Evolutionary conservation across 2,113 vertebrate genomes (phyloP).

Genomic region (Gasterosteus aculeatus): DNA sequence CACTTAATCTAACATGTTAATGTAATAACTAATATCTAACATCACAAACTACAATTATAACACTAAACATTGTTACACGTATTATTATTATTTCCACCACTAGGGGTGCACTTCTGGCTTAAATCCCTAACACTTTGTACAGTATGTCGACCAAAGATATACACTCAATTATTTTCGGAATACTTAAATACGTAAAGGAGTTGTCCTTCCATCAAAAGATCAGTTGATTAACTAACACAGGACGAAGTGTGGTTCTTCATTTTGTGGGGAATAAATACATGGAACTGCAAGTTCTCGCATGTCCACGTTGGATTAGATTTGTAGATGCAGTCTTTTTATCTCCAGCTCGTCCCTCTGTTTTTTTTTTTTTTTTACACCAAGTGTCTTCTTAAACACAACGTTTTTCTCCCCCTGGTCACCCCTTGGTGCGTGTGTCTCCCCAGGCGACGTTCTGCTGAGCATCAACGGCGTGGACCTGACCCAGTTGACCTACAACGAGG

Average conservation of each 20-base stretch:
- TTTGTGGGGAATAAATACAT: not conserved
- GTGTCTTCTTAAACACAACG: not conserved
- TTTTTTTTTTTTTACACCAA: too few relatives aligned
- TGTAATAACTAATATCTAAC: too few relatives aligned
- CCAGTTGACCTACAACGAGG: constrained; percentile 88
- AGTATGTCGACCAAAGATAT: not conserved
- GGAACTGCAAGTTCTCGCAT: not conserved
- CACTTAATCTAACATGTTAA: too few relatives aligned
- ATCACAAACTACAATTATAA: too few relatives aligned
- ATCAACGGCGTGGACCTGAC: constrained; percentile 91
- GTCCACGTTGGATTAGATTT: not conserved
- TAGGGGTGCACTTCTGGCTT: too few relatives aligned
- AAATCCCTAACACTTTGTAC: too few relatives aligned
- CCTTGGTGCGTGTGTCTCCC: constrained; percentile 15
- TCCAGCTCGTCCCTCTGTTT: not conserved
- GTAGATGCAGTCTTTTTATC: not conserved
- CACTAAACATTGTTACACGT: too few relatives aligned
- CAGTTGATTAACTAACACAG: not conserved
- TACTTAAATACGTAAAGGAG: too few relatives aligned
- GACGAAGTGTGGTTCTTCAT: not conserved
- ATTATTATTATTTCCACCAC: too few relatives aligned
- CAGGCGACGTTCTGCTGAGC: constrained; percentile 90
- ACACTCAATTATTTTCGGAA: not conserved
- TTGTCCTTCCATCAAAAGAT: too few relatives aligned
- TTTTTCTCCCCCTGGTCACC: not conserved